phyloP scores from a whole-genome alignment of 35 echinoderm and acorn worm genomes.

The Diadema setosum region DNA sequence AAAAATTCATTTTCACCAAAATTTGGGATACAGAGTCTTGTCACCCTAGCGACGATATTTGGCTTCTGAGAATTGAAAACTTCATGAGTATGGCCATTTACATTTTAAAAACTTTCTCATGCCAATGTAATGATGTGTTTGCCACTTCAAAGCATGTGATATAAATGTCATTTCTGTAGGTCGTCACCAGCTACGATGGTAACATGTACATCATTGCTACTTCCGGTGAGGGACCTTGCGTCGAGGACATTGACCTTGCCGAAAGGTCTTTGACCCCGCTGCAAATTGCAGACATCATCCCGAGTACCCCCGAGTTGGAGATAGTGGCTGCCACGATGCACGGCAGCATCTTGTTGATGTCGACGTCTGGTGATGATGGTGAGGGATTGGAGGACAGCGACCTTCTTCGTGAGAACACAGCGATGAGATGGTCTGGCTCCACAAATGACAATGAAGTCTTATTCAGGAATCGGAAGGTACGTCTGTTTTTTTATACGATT shows the following conservation, averaged over 20 bases:
- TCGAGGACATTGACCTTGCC: slow-evolving; percentile 42
- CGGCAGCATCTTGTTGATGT: slow-evolving; percentile 46
- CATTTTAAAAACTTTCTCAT: too few relatives aligned
- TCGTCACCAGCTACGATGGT: slow-evolving; percentile 42
- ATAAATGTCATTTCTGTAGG: slow-evolving; percentile 3
- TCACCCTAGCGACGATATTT: too few relatives aligned
- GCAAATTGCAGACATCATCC: slow-evolving; percentile 45
- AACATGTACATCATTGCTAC: slow-evolving; percentile 50
- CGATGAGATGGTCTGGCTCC: not conserved
- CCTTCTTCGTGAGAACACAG: too few relatives aligned
- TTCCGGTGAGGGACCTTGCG: slow-evolving; percentile 28
- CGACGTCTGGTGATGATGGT: not conserved
- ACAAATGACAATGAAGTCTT: not conserved
- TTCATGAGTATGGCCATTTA: too few relatives aligned
- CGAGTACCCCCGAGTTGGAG: slow-evolving; percentile 33
- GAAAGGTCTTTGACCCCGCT: slow-evolving; percentile 40
- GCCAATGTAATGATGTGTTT: too few relatives aligned
- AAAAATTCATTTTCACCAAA: too few relatives aligned
- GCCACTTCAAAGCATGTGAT: too few relatives aligned
- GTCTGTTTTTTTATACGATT: too few relatives aligned
- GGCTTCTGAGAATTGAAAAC: too few relatives aligned
- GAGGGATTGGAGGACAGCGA: not conserved
- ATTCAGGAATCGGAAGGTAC: not conserved
- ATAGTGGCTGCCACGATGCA: slow-evolving; percentile 47
- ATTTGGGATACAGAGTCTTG: too few relatives aligned